Evolutionary conservation across 1,140 invertebrate species (phyloP).

Genomic region (Neodiprion pinetum): DNA sequence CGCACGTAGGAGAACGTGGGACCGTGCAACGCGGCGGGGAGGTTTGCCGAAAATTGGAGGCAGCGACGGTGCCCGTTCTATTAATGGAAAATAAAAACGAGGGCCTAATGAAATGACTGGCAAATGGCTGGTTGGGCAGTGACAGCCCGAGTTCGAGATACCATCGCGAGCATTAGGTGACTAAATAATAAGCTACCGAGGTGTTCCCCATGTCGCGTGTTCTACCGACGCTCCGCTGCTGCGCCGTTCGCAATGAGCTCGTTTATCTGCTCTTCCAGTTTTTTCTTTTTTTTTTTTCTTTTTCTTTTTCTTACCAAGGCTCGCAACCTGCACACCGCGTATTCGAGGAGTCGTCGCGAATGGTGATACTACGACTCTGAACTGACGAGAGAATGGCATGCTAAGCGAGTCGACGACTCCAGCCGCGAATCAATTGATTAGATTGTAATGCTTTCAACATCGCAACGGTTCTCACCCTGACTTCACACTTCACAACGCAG

Average conservation of each 20-base stretch:
- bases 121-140: constrained; percentile 23
- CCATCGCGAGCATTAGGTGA: constrained; percentile 22
- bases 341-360: not conserved
- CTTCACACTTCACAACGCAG: not conserved
- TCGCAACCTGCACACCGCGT: no score
- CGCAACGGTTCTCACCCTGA: constrained; percentile 5
- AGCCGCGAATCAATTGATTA: constrained; percentile 31
- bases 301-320: no score
- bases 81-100: constrained; percentile 21
- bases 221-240: not conserved
- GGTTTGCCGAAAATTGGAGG: not conserved
- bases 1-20: no score
- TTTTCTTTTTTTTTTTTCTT: no score
- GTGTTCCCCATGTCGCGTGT: constrained; percentile 1
- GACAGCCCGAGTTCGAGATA: constrained; percentile 16
- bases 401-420: constrained; percentile 27
- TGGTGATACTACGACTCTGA: constrained; percentile 44
- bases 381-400: constrained; percentile 47
- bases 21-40: no score
- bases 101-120: constrained; percentile 24
- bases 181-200: not conserved
- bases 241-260: not conserved
- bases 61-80: constrained; percentile 1
- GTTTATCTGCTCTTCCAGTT: no score
- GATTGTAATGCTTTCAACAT: constrained; percentile 5